Evolutionary conservation across 2,888 invertebrate species (phyloP).

Genomic region (Glaucopsyche alexis): DNA sequence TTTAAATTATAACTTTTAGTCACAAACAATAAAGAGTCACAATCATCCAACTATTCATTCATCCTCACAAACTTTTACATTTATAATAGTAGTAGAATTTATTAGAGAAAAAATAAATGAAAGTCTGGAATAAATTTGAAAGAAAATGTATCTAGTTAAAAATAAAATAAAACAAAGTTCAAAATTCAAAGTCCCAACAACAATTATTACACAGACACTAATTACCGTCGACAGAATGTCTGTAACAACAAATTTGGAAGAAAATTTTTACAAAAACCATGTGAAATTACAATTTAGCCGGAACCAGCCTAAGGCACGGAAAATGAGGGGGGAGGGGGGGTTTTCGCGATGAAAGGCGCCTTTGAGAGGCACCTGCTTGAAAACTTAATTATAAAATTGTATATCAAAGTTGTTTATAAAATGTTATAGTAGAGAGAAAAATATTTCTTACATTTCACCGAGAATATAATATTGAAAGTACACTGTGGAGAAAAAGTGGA

Average conservation of each 20-base stretch:
- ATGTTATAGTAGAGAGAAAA: neutral
- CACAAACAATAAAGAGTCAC: too few species aligned
- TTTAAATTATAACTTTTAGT: too few species aligned
- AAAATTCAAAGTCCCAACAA: neutral
- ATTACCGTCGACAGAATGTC: constrained; percentile 4
- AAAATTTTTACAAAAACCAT: constrained; percentile 17
- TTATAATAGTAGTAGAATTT: too few species aligned
- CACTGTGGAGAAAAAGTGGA: neutral
- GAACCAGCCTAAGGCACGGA: constrained; percentile 7
- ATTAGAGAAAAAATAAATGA: neutral
- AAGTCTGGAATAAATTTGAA: neutral
- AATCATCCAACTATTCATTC: too few species aligned
- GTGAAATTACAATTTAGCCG: constrained; percentile 21
- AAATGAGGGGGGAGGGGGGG: neutral
- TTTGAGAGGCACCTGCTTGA: constrained; percentile 41
- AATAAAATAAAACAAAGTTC: neutral
- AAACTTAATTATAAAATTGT: constrained; percentile 45
- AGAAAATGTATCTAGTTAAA: neutral
- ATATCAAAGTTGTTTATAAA: constrained; percentile 35
- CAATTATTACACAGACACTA: neutral
- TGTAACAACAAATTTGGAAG: constrained; percentile 1
- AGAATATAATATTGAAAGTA: constrained; percentile 22
- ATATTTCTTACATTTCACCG: constrained; percentile 4
- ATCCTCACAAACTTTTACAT: too few species aligned
- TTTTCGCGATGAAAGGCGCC: constrained; percentile 31